Evolutionary conservation across 2,888 invertebrate genomes (phyloP), one percentile per base, ranked within the genome.

Genomic region (Sturmia bella): DNA sequence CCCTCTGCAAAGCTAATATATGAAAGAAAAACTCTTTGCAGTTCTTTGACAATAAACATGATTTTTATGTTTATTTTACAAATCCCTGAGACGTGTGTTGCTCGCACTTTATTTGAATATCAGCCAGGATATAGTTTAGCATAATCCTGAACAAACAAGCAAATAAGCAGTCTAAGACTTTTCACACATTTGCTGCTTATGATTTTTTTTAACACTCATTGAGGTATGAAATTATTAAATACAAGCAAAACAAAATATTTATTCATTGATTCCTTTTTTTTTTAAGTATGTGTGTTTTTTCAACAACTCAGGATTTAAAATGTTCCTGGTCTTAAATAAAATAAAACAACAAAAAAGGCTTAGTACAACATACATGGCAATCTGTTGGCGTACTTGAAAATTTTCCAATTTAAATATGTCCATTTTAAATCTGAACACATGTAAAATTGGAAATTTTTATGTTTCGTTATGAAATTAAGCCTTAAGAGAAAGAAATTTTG

Each of bases 41-140:
- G 69, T 64, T 57, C 69, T 52, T 45, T 63, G 81, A 32, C 78
- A 78, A 82, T 82, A 78, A 75, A 68, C 17, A 37, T 17, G 48
- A 45, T 21, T 52, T 66, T 61, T 39, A 24, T 57, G 48, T 64
- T 57, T 15, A 39, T 64, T 21, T 45, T 45, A 15, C 21, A 56
- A 78, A 82, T 82, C 74, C 48, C 5, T n/a, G 50, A 66, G 75
- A 78, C 82, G 82, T 82, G 82, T 78, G 78, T 78, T 82, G 41
- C 37, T 70, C 82, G 66, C 66, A 75, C 82, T 82, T 70, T 50
- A 32, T 21, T 66, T 43, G 17, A 17, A 70, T 75, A 66, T 75
- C 74, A 70, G 66, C 70, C 64, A 70, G 56, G 45, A 32, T 57
- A 39, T 9, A 17, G 57, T 57, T 66, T 41, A 15, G n/a, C 27